Percentiles rank a stretch among this genome's conserved stretches.
Conservation (phyloP, 2,888 invertebrate species). For the Pristionchus maxplancki region DNA sequence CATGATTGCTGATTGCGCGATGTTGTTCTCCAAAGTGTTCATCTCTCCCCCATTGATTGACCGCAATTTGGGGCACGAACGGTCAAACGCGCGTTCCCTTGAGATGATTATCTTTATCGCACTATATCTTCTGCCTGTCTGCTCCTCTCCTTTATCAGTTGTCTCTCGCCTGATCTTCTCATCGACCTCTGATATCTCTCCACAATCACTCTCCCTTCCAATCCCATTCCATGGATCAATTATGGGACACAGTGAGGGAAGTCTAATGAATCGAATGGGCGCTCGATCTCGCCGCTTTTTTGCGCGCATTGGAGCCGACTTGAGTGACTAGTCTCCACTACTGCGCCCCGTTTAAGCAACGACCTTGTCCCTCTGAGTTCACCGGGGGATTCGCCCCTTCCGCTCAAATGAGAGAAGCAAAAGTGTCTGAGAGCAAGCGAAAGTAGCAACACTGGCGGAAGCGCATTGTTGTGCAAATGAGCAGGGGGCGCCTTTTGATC, state of each 20-base stretch:
- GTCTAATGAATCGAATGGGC: neutral
- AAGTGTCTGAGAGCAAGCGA: constrained; percentile 35
- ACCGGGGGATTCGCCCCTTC: neutral
- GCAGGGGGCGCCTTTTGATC: neutral
- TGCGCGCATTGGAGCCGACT: neutral
- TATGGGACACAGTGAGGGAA: neutral
- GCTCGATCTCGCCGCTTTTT: neutral
- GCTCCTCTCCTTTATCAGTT: neutral
- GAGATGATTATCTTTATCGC: constrained; percentile 40
- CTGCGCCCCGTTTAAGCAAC: neutral
- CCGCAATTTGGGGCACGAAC: constrained; percentile 36
- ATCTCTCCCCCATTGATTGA: neutral
- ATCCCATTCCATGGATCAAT: constrained; percentile 28
- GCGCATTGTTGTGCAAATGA: constrained; percentile 23
- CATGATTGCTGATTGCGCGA: neutral
- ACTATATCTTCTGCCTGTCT: constrained; percentile 42
- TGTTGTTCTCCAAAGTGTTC: neutral
- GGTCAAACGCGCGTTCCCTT: neutral
- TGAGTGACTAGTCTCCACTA: neutral
- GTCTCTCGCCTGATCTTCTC: neutral
- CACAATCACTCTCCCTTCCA: constrained; percentile 22
- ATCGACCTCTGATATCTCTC: constrained; percentile 29
- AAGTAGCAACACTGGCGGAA: neutral
- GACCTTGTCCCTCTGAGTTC: neutral
- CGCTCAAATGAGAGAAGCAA: neutral